Percentiles rank a stretch among this genome's conserved stretches.
Conservation (phyloP, 1,140 invertebrate genomes). For the Heliconius nattereri region DNA sequence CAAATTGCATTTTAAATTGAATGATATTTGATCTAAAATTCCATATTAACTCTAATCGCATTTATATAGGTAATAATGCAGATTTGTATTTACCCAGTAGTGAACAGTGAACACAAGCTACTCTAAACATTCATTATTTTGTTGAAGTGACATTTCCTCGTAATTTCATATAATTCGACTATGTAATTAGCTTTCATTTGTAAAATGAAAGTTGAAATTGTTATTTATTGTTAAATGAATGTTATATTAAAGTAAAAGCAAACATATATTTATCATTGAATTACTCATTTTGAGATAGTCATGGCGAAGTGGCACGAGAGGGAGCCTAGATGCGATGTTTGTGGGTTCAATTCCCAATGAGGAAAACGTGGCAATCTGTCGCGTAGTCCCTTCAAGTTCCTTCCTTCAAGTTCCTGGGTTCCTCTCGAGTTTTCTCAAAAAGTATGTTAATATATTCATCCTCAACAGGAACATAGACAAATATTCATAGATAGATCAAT, state of each 20-base stretch:
- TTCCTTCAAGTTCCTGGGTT: too few relatives aligned
- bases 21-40: neutral
- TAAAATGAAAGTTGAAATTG: too few relatives aligned
- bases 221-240: neutral
- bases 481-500: neutral
- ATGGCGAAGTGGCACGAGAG: too few relatives aligned
- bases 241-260: neutral
- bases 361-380: too few relatives aligned
- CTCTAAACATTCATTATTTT: neutral
- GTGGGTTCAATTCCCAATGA: too few relatives aligned
- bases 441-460: too few relatives aligned
- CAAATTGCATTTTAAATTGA: constrained; percentile 1
- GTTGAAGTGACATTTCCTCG: neutral
- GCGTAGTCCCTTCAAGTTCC: too few relatives aligned
- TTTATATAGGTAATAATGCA: constrained; percentile 7
- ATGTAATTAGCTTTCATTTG: neutral
- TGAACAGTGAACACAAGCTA: neutral
- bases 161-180: neutral
- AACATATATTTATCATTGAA: too few relatives aligned
- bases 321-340: too few relatives aligned
- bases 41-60: constrained; percentile 20
- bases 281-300: too few relatives aligned
- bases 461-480: too few relatives aligned
- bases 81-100: neutral
- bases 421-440: too few relatives aligned